These are phyloP conservation scores for Spilogale gracilis DNA, from an alignment of 2,113 vertebrate species.

Conservation along the genomic window DNA sequence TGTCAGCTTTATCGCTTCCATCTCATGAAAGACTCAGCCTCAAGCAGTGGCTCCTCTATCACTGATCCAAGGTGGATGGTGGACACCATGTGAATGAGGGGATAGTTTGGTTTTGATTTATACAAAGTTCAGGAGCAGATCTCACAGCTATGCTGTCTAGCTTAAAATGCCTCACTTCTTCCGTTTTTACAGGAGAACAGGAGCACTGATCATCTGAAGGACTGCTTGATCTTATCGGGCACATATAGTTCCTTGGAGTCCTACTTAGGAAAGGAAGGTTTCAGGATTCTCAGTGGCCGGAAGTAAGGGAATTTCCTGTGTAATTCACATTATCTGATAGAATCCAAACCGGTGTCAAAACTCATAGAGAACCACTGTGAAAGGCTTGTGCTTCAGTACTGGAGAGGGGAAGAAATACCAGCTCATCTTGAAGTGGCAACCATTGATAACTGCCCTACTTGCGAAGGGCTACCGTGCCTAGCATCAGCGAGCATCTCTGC, in stretches of 20 bases:
- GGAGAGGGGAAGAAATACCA: background rate
- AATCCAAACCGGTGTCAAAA: conserved; percentile 28
- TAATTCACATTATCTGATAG: background rate
- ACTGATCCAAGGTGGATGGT: background rate
- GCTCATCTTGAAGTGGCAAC: background rate
- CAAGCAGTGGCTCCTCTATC: background rate
- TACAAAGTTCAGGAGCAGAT: background rate
- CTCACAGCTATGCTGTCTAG: background rate
- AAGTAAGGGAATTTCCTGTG: conserved; percentile 41
- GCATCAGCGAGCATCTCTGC: background rate
- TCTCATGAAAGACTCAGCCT: conserved; percentile 11
- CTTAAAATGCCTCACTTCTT: background rate
- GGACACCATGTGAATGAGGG: background rate
- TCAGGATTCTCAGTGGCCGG: background rate
- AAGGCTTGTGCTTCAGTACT: background rate
- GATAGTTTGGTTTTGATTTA: conserved; percentile 17
- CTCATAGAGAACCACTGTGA: conserved; percentile 22
- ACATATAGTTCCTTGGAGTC: conserved; percentile 40
- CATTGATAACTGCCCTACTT: background rate
- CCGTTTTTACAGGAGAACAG: conserved; percentile 26
- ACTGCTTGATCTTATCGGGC: conserved; percentile 31
- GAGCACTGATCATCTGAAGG: background rate
- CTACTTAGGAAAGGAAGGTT: background rate
- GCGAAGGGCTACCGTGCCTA: background rate
- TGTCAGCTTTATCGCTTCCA: background rate